These are phyloP conservation scores for Bathynomus jamesi DNA, from an alignment of 1,140 invertebrate species.

Conservation along the genomic window DNA sequence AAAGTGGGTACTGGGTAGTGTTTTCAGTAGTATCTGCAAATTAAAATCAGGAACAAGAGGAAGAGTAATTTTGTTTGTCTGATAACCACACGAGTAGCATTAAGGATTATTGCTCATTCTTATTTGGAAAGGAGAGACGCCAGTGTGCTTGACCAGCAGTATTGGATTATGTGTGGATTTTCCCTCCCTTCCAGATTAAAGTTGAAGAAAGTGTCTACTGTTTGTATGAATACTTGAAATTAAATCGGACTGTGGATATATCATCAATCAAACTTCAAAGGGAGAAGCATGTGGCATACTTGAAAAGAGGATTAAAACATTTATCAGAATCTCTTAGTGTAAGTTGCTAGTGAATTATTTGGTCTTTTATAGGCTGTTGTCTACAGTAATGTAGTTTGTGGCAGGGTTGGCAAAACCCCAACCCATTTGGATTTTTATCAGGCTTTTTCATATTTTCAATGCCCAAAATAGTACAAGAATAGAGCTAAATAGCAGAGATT, in stretches of 20 bases:
- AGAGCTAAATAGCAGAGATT: no score
- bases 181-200: neutral
- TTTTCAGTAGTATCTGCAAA: no score
- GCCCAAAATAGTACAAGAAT: no score
- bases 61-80: no score
- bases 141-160: no score
- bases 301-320: neutral
- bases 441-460: neutral
- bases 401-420: neutral
- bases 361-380: neutral
- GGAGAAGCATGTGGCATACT: neutral
- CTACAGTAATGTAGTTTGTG: neutral
- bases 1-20: no score
- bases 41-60: no score
- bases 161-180: no score
- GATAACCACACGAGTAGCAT: no score
- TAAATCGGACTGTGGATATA: neutral
- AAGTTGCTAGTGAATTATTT: neutral
- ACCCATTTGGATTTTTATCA: neutral
- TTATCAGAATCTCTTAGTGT: neutral
- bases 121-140: no score
- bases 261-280: neutral
- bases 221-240: neutral
- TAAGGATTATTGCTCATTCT: no score
- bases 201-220: neutral